These are phyloP conservation scores for Polydesmus complanatus DNA, from an alignment of 2,888 invertebrate species.

Conservation along the genomic window DNA sequence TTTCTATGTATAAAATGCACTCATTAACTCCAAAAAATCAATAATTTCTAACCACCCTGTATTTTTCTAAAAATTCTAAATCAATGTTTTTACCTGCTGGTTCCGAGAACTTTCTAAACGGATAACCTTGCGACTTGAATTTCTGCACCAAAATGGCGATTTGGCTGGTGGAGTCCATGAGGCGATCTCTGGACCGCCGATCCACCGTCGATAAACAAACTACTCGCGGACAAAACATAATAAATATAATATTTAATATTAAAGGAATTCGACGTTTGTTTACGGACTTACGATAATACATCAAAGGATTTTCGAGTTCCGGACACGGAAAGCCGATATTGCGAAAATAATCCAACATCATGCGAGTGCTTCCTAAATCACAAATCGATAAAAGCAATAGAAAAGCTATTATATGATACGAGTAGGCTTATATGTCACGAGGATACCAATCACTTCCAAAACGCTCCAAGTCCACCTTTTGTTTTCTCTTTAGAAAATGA, in stretches of 20 bases:
- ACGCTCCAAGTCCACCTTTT: no score
- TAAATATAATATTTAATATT: neutral
- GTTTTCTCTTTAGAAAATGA: no score
- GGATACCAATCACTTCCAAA: no score
- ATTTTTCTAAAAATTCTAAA: no score
- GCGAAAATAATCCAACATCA: conserved; percentile 87
- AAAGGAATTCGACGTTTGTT: conserved; percentile 15
- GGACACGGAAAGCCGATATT: conserved; percentile 94
- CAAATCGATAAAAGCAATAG: conserved; percentile 64
- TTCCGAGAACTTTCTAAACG: conserved; percentile 48
- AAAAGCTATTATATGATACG: no score
- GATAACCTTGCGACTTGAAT: conserved; percentile 71
- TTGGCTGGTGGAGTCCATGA: conserved; percentile 84
- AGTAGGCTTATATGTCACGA: no score
- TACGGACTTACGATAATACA: conserved; percentile 74
- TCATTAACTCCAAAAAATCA: neutral
- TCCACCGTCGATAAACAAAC: conserved; percentile 65
- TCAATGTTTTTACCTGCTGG: conserved; percentile 24
- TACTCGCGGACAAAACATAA: conserved; percentile 28
- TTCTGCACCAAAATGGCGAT: conserved; percentile 82
- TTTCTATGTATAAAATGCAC: no score
- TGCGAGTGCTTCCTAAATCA: conserved; percentile 77
- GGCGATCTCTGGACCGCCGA: conserved; percentile 70
- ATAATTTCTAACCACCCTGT: neutral
- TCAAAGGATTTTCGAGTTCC: conserved; percentile 89